A percentile compares a stretch with the other conserved stretches of the same genome.
phyloP scores from a whole-genome alignment of 2,888 invertebrate genomes.

The Amphiduros pacificus region DNA sequence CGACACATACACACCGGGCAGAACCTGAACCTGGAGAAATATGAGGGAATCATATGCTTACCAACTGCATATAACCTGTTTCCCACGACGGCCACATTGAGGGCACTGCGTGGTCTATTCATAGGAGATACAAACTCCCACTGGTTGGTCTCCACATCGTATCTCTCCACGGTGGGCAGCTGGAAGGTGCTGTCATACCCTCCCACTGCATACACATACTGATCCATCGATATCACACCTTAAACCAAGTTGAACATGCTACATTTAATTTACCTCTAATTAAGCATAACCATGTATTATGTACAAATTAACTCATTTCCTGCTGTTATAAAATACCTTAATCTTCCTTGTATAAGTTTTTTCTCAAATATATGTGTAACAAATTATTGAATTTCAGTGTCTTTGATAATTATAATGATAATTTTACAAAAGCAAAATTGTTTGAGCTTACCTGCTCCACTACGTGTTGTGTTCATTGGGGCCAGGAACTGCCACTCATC shows the following conservation, averaged over 20 bases:
- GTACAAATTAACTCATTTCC: not conserved
- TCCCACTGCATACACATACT: constrained; percentile 89
- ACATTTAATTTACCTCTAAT: not conserved
- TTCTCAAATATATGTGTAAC: too few species aligned
- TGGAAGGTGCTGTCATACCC: constrained; percentile 88
- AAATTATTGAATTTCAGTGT: too few species aligned
- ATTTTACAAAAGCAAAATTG: not conserved
- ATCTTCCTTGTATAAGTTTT: too few species aligned
- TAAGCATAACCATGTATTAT: not conserved
- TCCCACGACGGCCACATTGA: constrained; percentile 83
- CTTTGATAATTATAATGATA: too few species aligned
- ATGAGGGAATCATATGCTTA: too few species aligned
- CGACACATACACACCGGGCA: too few species aligned
- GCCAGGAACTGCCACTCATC: constrained; percentile 83
- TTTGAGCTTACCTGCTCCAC: constrained; percentile 73
- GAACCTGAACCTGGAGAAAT: too few species aligned
- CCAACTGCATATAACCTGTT: constrained; percentile 88
- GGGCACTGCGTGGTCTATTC: constrained; percentile 80
- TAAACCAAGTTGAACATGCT: constrained; percentile 4
- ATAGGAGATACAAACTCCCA: constrained; percentile 82
- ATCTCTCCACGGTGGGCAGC: constrained; percentile 81
- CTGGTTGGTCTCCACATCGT: constrained; percentile 78
- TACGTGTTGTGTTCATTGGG: constrained; percentile 76
- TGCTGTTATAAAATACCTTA: too few species aligned
- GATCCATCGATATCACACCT: constrained; percentile 80